phyloP scores from a whole-genome alignment of 2,113 vertebrate genomes.

The Halcyon malimbica region DNA sequence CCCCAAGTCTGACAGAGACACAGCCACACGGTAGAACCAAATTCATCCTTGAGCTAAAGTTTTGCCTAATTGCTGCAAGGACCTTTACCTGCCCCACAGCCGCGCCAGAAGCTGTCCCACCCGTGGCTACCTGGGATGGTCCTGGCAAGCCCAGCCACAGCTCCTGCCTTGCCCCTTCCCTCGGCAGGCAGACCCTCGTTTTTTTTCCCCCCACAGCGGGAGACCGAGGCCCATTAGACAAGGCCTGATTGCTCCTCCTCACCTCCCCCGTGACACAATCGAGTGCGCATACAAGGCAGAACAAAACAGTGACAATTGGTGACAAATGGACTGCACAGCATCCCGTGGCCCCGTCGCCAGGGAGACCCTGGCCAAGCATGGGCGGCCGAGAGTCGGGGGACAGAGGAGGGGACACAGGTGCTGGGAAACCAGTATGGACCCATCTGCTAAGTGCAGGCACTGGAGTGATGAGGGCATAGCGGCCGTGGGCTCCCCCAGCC shows the following conservation, averaged over 20 bases:
- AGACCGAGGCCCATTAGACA: slow-evolving; percentile 69
- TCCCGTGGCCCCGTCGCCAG: slow-evolving; percentile 81
- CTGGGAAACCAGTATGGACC: slow-evolving; percentile 61
- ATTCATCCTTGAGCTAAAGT: neutral
- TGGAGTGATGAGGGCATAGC: neutral
- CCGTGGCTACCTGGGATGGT: neutral
- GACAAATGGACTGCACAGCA: slow-evolving; percentile 90
- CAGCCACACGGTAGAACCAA: neutral
- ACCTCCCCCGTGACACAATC: slow-evolving; percentile 77
- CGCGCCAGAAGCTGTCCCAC: fast-evolving
- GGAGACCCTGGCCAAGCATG: slow-evolving; percentile 78
- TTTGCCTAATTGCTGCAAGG: fast-evolving
- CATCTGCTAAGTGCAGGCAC: slow-evolving; percentile 51
- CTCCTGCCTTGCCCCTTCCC: neutral
- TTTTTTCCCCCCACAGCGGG: slow-evolving; percentile 50
- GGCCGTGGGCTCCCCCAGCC: neutral
- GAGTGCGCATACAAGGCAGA: slow-evolving; percentile 78
- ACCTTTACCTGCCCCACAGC: neutral
- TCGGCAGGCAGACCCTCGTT: neutral
- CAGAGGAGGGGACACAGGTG: slow-evolving; percentile 78
- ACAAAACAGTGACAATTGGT: slow-evolving; percentile 91
- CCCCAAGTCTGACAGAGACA: neutral
- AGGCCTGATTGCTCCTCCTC: slow-evolving; percentile 62
- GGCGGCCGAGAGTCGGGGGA: slow-evolving; percentile 47
- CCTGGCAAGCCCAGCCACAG: neutral